phyloP scores from a whole-genome alignment of 2,888 invertebrate species.

The Ophonus ardosiacus region DNA sequence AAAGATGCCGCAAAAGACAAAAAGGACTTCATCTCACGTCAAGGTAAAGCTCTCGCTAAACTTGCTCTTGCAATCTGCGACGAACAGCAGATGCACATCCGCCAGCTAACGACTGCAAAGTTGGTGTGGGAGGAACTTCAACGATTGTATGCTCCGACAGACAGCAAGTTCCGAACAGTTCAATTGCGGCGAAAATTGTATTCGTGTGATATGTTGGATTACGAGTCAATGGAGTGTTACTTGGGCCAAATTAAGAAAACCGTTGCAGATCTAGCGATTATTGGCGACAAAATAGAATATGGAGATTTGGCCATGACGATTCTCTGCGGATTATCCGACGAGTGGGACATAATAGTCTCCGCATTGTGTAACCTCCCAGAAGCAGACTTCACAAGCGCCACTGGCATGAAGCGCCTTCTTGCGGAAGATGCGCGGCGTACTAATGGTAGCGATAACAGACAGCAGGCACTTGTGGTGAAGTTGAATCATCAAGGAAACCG shows the following conservation, averaged over 20 bases:
- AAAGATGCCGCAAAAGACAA: conserved; percentile 25
- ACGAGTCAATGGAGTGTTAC: conserved; percentile 41
- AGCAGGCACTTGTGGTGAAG: neutral
- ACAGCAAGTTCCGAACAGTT: conserved; percentile 59
- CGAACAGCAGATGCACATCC: conserved; percentile 55
- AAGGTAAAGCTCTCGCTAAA: conserved; percentile 56
- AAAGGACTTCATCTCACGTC: conserved; percentile 44
- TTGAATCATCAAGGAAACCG: neutral
- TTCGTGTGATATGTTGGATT: conserved; percentile 25
- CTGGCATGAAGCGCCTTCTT: neutral
- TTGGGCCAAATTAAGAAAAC: conserved; percentile 57
- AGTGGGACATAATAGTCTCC: conserved; percentile 49
- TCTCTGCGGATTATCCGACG: conserved; percentile 51
- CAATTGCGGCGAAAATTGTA: conserved; percentile 45
- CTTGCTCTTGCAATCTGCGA: conserved; percentile 52
- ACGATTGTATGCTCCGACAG: conserved; percentile 51
- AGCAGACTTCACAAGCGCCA: conserved; percentile 2
- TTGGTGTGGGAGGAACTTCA: neutral
- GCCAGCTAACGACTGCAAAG: conserved; percentile 47
- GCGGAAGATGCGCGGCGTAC: neutral
- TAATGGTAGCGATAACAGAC: neutral
- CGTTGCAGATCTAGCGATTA: conserved; percentile 36
- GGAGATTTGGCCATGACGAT: conserved; percentile 58
- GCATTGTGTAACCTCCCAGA: too few species aligned
- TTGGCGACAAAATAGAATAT: conserved; percentile 52